Evolutionary conservation across 2,888 invertebrate species (phyloP), one percentile per base, ranked within the genome.

Genomic region (Blera fallax): DNA sequence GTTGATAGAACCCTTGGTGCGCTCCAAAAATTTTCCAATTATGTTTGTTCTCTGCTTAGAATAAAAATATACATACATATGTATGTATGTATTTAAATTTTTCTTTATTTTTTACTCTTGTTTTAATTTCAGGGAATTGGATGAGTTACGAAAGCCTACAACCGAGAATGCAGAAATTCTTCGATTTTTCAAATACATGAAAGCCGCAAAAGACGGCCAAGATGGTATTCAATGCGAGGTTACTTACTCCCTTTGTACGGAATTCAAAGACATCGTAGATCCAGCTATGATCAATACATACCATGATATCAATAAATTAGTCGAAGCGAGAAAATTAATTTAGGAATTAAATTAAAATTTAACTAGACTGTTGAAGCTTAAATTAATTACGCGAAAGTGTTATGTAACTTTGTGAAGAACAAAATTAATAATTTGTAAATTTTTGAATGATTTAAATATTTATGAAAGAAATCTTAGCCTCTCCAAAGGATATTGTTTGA

Each of bases 151-250:
- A 3, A 95, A 97, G 69, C 97, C 97, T 0, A 95, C 96, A 0
- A 95, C 96, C 0, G 97, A 97, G 91, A 97, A 97, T 91, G 95
- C 96, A 0, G 97, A 97, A 89, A 97, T 97, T 80, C 93, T 97
- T 45, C 93, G 97, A 69, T 97, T 97, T 93, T 97, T 97, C 94
- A 95, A 95, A 76, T 97, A 97, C 92, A 97, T 97, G 97, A 95
- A 97, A 87, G 96, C 97, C 0, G 97, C 97, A 10, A 95, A 97
- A 91, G 95, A 97, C 87, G 97, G 97, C 0, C 97, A 97, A 90
- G 97, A 97, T 89, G 96, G 96, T 16, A 93, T 94, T 10, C 95
- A 95, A 89, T 97, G 97, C 89, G 94, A 94, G 88, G 92, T 94
- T n/a, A 93, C 94, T 0, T 95, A 96, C 90, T 93, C 93, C 88